A percentile compares a stretch with the other conserved stretches of the same genome.
Evolutionary conservation across 2,888 invertebrate genomes (phyloP).

Genomic region (Ariolimax columbianus): DNA sequence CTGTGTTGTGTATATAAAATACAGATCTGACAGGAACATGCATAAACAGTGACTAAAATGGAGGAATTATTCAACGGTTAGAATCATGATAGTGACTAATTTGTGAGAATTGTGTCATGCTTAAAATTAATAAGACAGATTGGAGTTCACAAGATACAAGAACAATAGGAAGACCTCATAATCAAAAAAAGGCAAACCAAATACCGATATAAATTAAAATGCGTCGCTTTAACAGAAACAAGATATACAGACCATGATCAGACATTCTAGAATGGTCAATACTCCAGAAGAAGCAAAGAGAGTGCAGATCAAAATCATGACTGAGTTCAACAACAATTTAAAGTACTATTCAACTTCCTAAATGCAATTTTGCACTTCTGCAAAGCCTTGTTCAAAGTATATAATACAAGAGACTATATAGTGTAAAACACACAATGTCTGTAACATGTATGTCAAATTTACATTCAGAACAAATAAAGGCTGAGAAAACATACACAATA

Average conservation of each 20-base stretch:
- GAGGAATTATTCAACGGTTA: no score
- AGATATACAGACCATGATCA: neutral
- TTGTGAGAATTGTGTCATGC: no score
- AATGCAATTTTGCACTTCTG: neutral
- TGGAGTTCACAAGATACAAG: neutral
- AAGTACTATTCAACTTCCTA: neutral
- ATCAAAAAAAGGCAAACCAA: neutral
- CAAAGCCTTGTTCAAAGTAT: neutral
- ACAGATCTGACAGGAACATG: no score
- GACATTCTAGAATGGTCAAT: neutral
- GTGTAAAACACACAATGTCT: neutral
- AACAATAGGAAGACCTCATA: neutral
- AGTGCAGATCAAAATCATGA: neutral
- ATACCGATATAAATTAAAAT: neutral
- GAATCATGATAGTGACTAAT: no score
- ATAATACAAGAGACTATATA: neutral
- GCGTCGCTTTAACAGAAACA: neutral
- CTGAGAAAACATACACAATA: constrained; percentile 5
- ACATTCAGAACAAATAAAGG: neutral
- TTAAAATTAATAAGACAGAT: no score
- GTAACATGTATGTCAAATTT: neutral
- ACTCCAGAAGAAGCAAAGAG: neutral
- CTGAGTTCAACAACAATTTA: neutral
- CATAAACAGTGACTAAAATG: no score
- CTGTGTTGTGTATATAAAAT: no score